Percentiles rank a stretch among this genome's conserved stretches.
phyloP scores from a whole-genome alignment of 1,140 invertebrate genomes.

The Andricus grossulariae region DNA sequence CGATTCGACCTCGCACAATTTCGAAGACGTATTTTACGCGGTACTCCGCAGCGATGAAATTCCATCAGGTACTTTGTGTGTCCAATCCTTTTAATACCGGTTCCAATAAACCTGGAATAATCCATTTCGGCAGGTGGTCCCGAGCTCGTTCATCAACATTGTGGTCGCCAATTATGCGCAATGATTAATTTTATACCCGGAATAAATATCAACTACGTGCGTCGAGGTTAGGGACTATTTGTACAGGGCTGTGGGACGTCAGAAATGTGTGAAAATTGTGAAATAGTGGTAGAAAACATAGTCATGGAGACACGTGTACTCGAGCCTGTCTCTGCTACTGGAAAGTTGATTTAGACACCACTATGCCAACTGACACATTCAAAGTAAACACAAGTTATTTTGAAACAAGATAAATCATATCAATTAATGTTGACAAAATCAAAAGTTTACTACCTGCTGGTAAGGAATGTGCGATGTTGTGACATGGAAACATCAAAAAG shows the following conservation, averaged over 20 bases:
- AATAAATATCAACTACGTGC: slow-evolving; percentile 57
- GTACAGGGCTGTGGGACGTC: slow-evolving; percentile 60
- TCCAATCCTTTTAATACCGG: slow-evolving; percentile 20
- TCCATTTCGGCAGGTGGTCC: slow-evolving; percentile 57
- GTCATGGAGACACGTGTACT: background rate
- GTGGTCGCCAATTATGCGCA: slow-evolving; percentile 60
- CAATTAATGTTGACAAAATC: background rate
- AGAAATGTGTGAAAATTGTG: slow-evolving; percentile 33
- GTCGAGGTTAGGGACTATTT: slow-evolving; percentile 60
- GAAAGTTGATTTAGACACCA: background rate
- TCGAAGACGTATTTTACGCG: slow-evolving; percentile 22
- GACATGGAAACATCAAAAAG: background rate
- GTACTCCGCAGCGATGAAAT: background rate
- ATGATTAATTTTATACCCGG: slow-evolving; percentile 56
- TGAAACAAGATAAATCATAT: background rate
- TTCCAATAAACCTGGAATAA: slow-evolving; percentile 37
- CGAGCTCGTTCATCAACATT: slow-evolving; percentile 54
- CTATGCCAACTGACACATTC: background rate
- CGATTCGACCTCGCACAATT: slow-evolving; percentile 16
- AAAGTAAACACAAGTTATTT: background rate
- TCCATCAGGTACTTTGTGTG: slow-evolving; percentile 13
- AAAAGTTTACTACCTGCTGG: background rate
- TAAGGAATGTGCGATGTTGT: slow-evolving; percentile 9
- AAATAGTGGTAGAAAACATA: background rate
- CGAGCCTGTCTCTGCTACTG: background rate